phyloP scores from a whole-genome alignment of 2,113 vertebrate genomes.

The Centropristis striata region DNA sequence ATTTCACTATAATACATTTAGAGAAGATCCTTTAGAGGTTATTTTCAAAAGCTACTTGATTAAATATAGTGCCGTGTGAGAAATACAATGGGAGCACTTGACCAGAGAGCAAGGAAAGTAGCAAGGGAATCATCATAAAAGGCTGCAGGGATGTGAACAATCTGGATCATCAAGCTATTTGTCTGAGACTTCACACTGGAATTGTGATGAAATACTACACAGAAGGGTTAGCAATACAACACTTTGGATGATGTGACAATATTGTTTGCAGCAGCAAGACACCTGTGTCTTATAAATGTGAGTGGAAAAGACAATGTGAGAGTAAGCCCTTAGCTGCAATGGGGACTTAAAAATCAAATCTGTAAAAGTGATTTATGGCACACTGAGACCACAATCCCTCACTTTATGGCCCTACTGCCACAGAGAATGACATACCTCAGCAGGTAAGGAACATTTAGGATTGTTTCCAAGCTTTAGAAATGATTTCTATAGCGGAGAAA shows the following conservation, averaged over 20 bases:
- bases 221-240: constrained; percentile 45
- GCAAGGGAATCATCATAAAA: constrained; percentile 50
- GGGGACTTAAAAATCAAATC: constrained; percentile 30
- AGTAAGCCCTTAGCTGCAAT: constrained; percentile 36
- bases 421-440: constrained; percentile 26
- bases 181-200: constrained; percentile 36
- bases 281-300: constrained; percentile 52
- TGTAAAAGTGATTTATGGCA: constrained; percentile 50
- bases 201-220: constrained; percentile 62
- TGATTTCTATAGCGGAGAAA: constrained; percentile 7
- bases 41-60: constrained; percentile 44
- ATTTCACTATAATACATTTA: constrained; percentile 42
- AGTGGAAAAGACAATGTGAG: constrained; percentile 48
- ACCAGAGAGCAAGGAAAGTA: constrained; percentile 41
- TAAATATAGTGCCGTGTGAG: constrained; percentile 35
- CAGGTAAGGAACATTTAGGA: constrained; percentile 33
- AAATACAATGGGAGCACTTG: constrained; percentile 44
- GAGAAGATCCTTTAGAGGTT: constrained; percentile 37
- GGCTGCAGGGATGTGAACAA: constrained; percentile 43
- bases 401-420: constrained; percentile 40
- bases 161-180: constrained; percentile 58
- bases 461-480: constrained; percentile 31
- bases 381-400: constrained; percentile 27
- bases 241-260: constrained; percentile 51
- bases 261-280: constrained; percentile 59